phyloP scores from a whole-genome alignment of 1,140 invertebrate species.

The Plodia interpunctella region DNA sequence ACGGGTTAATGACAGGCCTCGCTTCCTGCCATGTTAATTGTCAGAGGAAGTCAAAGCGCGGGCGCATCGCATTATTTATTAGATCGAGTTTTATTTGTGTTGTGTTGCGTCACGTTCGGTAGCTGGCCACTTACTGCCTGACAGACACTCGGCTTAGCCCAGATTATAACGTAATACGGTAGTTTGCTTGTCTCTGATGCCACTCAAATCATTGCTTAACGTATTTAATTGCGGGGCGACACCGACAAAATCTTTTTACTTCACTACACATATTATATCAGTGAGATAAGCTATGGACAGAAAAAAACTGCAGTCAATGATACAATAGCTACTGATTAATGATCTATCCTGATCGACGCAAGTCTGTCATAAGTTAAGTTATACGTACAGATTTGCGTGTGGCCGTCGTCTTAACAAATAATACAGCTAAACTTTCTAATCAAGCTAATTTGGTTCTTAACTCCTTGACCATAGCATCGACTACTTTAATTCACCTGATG shows the following conservation, averaged over 20 bases:
- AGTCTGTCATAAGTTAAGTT: background rate
- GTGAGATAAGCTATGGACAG: background rate
- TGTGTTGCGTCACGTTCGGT: constrained; percentile 47
- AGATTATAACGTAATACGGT: constrained; percentile 74
- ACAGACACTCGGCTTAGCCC: constrained; percentile 58
- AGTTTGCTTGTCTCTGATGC: constrained; percentile 58
- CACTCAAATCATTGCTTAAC: constrained; percentile 62
- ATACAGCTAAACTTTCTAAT: background rate
- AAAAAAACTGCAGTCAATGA: constrained; percentile 4
- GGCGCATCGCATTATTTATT: constrained; percentile 64
- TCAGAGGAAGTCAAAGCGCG: constrained; percentile 51
- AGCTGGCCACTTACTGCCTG: constrained; percentile 55
- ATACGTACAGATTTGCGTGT: constrained; percentile 9
- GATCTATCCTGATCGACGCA: constrained; percentile 8
- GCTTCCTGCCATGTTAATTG: constrained; percentile 71
- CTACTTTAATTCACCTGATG: background rate
- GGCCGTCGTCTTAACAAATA: background rate
- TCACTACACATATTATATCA: background rate
- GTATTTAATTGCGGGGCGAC: constrained; percentile 48
- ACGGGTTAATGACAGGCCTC: constrained; percentile 67
- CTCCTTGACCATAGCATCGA: background rate
- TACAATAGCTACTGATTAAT: constrained; percentile 12
- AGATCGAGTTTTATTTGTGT: constrained; percentile 49
- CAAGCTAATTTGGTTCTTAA: constrained; percentile 7
- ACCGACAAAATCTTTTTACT: constrained; percentile 24